Base-by-base conservation (phyloP, 2,797 vertebrate species). In the Crypturellus tataupa region DNA sequence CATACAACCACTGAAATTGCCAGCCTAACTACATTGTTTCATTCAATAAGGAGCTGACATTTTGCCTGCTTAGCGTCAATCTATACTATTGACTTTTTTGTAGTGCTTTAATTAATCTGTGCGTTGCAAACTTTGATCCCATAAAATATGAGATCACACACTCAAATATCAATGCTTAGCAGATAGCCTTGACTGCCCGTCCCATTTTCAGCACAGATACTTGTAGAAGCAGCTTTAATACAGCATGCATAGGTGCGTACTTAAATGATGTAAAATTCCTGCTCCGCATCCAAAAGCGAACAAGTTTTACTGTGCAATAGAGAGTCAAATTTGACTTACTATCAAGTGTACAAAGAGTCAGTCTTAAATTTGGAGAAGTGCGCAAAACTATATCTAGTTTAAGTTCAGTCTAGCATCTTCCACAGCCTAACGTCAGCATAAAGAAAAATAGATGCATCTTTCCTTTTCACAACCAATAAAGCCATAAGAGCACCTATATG, bases 61-160 rank as follows among this genome's bases (percentile, higher is more conserved):
- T 94, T 94, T 65, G 40, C 63, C 53, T 79, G 40, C n/a, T 72
- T 67, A 81, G 11, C 3, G 4, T 76, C 85, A 89, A 18, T 92
- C 69, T 29, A 20, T 39, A 88, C 21, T 65, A 82, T 5, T 62
- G 92, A 87, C 33, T 84, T 86, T 58, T 76, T 72, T 60, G 49
- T 16, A 80, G 68, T 40, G 31, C 40, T 86, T 95, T 93, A 94
- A 92, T 91, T 94, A 94, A 79, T 39, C 56, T 63, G 47, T 77
- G 71, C 35, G 49, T 69, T 62, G 49, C 62, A 79, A 72, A 49
- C 21, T 80, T 68, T 88, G 73, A 56, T 49, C 11, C 64, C 37
- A 13, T 29, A 27, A 82, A 83, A 89, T 68, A 69, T 47, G 68
- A 58, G 49, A 59, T 78, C 23, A 84, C 12, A 55, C 20, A 55